phyloP scores from a whole-genome alignment of 2,113 vertebrate species.

The Scomber japonicus region DNA sequence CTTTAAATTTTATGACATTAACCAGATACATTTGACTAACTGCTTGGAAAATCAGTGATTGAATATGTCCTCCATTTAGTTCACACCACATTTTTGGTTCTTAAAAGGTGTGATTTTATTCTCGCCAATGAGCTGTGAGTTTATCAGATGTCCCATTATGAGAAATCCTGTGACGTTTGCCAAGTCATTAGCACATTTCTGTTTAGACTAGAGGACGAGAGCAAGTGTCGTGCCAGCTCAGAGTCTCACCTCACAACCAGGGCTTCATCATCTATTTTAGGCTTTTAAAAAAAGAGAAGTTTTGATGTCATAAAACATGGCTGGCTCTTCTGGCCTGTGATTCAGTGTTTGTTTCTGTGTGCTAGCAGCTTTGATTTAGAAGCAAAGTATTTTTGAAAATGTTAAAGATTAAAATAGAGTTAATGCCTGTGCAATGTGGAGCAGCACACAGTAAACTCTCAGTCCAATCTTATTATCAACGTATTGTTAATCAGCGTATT shows the following conservation, averaged over 20 bases:
- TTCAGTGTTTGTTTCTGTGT: not conserved
- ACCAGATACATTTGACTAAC: not conserved
- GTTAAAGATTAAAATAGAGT: not conserved
- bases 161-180: conserved; percentile 22
- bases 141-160: conserved; percentile 31
- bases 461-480: not conserved
- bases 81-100: not conserved
- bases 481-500: not conserved
- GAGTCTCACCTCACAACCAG: not conserved
- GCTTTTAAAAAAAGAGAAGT: not conserved
- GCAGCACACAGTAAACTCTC: not conserved
- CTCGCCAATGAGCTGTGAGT: conserved; percentile 13
- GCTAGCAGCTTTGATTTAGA: not conserved
- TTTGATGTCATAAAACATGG: not conserved
- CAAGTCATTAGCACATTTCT: conserved; percentile 14
- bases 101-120: not conserved
- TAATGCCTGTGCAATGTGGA: not conserved
- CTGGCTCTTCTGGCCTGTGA: not conserved
- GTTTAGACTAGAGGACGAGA: conserved; percentile 26
- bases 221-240: conserved; percentile 21
- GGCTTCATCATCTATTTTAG: not conserved
- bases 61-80: not conserved
- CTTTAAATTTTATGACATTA: not conserved
- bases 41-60: not conserved
- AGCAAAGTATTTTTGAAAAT: not conserved